These are phyloP conservation scores for Tetrao urogallus DNA, from an alignment of 2,113 vertebrate species.

Conservation along the genomic window DNA sequence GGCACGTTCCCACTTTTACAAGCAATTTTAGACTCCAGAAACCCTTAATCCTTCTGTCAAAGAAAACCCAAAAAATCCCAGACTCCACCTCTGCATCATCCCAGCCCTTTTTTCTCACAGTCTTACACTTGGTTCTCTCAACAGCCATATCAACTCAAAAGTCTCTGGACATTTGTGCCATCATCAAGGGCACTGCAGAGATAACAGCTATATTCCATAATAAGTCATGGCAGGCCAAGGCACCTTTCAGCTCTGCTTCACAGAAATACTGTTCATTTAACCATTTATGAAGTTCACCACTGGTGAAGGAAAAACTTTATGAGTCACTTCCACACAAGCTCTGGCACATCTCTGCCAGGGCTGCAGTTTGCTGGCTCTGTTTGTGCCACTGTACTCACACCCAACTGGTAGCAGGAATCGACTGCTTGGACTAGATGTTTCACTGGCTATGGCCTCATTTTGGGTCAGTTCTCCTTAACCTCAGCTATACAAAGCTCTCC, in stretches of 20 bases:
- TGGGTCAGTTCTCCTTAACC: not conserved
- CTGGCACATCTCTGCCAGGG: not conserved
- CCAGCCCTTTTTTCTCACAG: rapidly evolving
- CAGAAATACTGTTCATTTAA: not conserved
- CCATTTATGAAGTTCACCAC: not conserved
- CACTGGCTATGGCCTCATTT: not conserved
- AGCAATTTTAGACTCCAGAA: not conserved
- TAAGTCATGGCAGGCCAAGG: not conserved
- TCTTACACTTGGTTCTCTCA: not conserved
- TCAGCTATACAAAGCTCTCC: not conserved
- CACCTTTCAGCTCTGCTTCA: not conserved
- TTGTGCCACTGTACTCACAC: not conserved
- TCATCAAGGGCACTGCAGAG: rapidly evolving
- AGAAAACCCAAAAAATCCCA: not conserved
- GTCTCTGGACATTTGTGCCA: rapidly evolving
- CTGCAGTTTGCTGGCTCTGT: not conserved
- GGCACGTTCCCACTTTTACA: not conserved
- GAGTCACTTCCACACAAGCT: not conserved
- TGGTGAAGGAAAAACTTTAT: not conserved
- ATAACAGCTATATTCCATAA: not conserved
- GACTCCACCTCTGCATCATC: rapidly evolving
- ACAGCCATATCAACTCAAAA: not conserved
- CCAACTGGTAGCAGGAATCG: not conserved
- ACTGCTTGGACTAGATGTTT: not conserved
- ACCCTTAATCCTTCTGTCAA: not conserved